Conservation (phyloP, 2,113 vertebrate genomes). For the Perognathus longimembris region DNA sequence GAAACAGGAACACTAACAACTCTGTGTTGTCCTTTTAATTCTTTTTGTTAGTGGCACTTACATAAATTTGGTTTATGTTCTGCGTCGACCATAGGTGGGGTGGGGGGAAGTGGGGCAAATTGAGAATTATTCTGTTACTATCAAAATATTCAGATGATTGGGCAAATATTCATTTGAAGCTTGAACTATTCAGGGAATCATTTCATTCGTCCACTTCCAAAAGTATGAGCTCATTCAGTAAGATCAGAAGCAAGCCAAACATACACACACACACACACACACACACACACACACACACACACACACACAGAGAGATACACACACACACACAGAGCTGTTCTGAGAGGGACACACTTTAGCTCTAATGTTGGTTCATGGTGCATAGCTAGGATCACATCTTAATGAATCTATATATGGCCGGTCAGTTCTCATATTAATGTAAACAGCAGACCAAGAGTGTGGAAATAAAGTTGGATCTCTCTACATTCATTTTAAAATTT, state of each 20-base stretch:
- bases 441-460: background rate
- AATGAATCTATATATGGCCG: background rate
- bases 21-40: background rate
- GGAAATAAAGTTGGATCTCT: conserved; percentile 62
- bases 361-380: background rate
- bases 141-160: conserved; percentile 69
- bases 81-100: background rate
- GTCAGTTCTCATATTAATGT: background rate
- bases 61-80: conserved; percentile 4
- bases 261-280: too few relatives aligned
- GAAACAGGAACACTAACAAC: background rate
- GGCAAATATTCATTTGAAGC: conserved; percentile 43
- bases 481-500: conserved; percentile 5
- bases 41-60: conserved; percentile 60
- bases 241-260: background rate
- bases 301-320: too few relatives aligned
- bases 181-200: conserved; percentile 39
- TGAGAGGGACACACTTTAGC: background rate
- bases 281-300: too few relatives aligned
- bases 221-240: background rate
- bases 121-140: conserved; percentile 66
- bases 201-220: conserved; percentile 52
- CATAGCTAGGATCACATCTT: background rate
- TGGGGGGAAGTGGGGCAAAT: conserved; percentile 39
- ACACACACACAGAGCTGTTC: too few relatives aligned